Evolutionary conservation across 2,797 vertebrate genomes (phyloP).

Genomic region (Meriones psammophilus): DNA sequence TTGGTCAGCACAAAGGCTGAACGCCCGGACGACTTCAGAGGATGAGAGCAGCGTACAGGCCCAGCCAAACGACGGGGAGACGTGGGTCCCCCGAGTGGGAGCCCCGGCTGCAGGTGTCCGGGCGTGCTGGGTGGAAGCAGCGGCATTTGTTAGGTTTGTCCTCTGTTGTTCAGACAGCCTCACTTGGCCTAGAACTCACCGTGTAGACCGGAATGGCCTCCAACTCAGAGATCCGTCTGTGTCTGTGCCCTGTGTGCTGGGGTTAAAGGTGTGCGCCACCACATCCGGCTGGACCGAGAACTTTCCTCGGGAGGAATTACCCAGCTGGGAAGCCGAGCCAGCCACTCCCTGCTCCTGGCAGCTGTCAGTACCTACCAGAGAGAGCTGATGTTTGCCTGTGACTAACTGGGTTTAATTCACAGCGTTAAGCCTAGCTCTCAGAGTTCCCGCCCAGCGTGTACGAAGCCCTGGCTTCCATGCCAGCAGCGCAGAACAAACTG

Average conservation of each 20-base stretch:
- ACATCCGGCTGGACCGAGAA: not conserved
- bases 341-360: not conserved
- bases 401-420: not conserved
- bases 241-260: not conserved
- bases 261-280: not conserved
- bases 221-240: not conserved
- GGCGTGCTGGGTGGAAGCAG: not conserved
- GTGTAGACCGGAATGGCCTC: not conserved
- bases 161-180: not conserved
- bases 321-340: not conserved
- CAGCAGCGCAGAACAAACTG: not conserved
- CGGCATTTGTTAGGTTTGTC: not conserved
- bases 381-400: not conserved
- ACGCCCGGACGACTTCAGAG: not conserved
- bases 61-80: not conserved
- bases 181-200: not conserved
- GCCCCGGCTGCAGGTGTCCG: not conserved
- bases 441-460: not conserved
- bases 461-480: not conserved
- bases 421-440: not conserved
- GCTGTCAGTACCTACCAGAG: not conserved
- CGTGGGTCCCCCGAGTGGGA: not conserved
- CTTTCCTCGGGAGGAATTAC: not conserved
- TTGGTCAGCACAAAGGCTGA: too few species aligned
- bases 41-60: not conserved